Percentiles rank a stretch among this genome's conserved stretches.
phyloP scores from a whole-genome alignment of 2,888 invertebrate species.

The Crioceris asparagi region DNA sequence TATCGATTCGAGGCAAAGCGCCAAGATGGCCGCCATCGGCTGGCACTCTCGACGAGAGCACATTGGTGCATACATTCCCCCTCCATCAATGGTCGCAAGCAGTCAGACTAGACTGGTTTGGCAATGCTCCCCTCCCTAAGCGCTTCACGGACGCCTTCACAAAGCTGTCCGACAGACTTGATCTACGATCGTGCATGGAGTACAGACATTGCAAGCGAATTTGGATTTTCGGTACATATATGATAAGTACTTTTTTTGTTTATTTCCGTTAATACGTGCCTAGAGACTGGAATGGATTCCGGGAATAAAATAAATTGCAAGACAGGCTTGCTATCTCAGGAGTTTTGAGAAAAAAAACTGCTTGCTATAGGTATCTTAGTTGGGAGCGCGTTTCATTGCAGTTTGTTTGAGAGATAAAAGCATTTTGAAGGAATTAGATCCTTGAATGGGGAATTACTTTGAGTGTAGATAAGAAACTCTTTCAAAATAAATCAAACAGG shows the following conservation, averaged over 20 bases:
- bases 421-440: no score
- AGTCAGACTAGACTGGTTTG: conserved; percentile 28
- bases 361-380: conserved; percentile 17
- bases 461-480: no score
- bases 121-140: conserved; percentile 22
- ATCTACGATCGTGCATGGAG: conserved; percentile 31
- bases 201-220: no score
- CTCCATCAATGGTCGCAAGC: no score
- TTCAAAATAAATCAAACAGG: no score
- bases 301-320: conserved; percentile 39
- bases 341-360: conserved; percentile 24
- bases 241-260: no score
- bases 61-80: conserved; percentile 30
- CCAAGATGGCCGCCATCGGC: conserved; percentile 36
- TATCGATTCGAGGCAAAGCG: conserved; percentile 29
- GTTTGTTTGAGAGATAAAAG: no score
- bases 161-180: conserved; percentile 24
- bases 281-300: conserved; percentile 37
- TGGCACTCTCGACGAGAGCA: conserved; percentile 26
- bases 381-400: no score
- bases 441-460: no score
- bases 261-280: conserved; percentile 34
- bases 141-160: conserved; percentile 15
- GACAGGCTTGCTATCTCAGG: conserved; percentile 31
- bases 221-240: no score